These are phyloP conservation scores for Paratilapia polleni DNA, from an alignment of 2,113 vertebrate species.

Conservation along the genomic window DNA sequence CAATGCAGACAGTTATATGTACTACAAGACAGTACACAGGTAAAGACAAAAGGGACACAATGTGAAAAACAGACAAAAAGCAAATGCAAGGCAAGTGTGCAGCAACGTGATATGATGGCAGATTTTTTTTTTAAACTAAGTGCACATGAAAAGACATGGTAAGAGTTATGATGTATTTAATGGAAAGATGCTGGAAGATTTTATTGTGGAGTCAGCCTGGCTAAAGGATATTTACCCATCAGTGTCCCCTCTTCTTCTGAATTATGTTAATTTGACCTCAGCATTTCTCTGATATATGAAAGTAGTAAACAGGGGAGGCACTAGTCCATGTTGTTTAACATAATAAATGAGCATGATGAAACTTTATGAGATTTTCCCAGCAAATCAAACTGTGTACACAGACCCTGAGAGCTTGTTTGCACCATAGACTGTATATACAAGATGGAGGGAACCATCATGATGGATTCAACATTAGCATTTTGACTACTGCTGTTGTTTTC, in stretches of 20 bases:
- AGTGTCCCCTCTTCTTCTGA: not conserved
- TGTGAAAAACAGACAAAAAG: not conserved
- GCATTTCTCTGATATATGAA: too few species aligned
- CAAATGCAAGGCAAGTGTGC: not conserved
- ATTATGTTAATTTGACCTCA: too few species aligned
- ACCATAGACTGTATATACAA: too few species aligned
- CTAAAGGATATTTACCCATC: not conserved
- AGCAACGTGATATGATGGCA: not conserved
- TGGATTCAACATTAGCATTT: too few species aligned
- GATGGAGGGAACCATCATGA: too few species aligned
- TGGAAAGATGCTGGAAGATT: not conserved
- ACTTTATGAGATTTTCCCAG: too few species aligned
- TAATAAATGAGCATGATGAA: too few species aligned
- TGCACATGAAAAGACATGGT: not conserved
- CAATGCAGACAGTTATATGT: fast-evolving
- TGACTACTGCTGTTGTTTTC: too few species aligned
- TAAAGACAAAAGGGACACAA: not conserved
- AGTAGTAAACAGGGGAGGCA: too few species aligned
- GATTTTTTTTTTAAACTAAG: not conserved
- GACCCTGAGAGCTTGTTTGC: too few species aligned
- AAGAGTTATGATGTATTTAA: not conserved
- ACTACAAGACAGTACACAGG: not conserved
- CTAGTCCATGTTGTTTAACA: too few species aligned
- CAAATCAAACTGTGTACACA: too few species aligned
- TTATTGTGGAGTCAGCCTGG: not conserved